These are phyloP conservation scores for Zaprionus gabonicus DNA, from an alignment of 1,140 invertebrate species.

Conservation along the genomic window DNA sequence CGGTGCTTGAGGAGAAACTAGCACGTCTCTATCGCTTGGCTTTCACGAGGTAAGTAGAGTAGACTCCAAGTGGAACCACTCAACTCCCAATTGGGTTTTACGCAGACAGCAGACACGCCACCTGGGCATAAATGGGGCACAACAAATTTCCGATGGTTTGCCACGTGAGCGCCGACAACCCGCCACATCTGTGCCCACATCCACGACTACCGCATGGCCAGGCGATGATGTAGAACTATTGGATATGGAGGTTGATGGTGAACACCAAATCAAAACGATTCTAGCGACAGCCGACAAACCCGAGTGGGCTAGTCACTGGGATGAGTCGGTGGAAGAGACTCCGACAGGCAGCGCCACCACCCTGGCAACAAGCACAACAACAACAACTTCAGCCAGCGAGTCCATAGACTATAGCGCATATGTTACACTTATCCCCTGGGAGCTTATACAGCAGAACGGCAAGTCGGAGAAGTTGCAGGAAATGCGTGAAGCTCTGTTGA, in stretches of 20 bases:
- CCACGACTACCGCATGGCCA: slow-evolving; percentile 45
- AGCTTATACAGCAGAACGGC: slow-evolving; percentile 76
- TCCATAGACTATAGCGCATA: slow-evolving; percentile 66
- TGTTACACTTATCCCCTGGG: slow-evolving; percentile 77
- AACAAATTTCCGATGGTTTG: slow-evolving; percentile 69
- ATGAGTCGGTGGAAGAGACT: slow-evolving; percentile 39
- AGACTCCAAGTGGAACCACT: not conserved
- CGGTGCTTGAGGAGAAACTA: slow-evolving; percentile 86
- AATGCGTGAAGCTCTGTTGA: slow-evolving; percentile 67
- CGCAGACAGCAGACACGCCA: slow-evolving; percentile 89
- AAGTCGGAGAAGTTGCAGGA: slow-evolving; percentile 74
- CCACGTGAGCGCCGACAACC: slow-evolving; percentile 71
- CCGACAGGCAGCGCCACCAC: slow-evolving; percentile 27
- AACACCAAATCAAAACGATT: slow-evolving; percentile 60
- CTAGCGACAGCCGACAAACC: slow-evolving; percentile 47
- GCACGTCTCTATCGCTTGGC: slow-evolving; percentile 88
- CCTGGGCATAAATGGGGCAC: slow-evolving; percentile 86
- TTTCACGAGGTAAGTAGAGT: slow-evolving; percentile 86
- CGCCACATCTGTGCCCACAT: slow-evolving; percentile 14
- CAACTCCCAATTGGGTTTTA: slow-evolving; percentile 53
- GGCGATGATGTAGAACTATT: slow-evolving; percentile 70
- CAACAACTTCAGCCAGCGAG: slow-evolving; percentile 46
- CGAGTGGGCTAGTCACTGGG: slow-evolving; percentile 68
- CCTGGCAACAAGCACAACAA: slow-evolving; percentile 15
- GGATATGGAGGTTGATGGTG: slow-evolving; percentile 61